Base-by-base conservation (phyloP, 2,888 invertebrate genomes). In the Cyrtodaria siliqua region DNA sequence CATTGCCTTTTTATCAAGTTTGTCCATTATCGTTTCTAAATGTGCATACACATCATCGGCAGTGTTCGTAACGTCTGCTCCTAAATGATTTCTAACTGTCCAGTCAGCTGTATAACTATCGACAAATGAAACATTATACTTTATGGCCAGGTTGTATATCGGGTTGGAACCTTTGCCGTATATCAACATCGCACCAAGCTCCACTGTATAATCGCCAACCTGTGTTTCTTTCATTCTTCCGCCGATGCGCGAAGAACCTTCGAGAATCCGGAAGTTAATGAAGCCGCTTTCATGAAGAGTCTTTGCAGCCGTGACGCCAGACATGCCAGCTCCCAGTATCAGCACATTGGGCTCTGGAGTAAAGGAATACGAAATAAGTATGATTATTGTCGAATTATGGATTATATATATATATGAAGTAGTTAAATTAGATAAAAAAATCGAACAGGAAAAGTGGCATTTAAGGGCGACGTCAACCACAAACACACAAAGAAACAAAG, bases 241-340 rank as follows among this genome's bases (percentile, higher is more conserved):
- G 0, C 79, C 79, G 8, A 75, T 44, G 12, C 64, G 14, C 26
- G 59, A 29, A 8, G 71, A 53, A 1, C 68, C 79, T 42, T 79
- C 79, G 0, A 79, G 24, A n/a, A 79, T 68, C 49, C 61, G n/a
- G 68, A 79, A 72, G 68, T 79, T 68, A 14, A 44, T 33, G 56
- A 67, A 53, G 24, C 75, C 75, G 20, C 52, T 50, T 16, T 75
- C 74, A 20, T 44, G 47, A 20, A 79, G 60, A 12, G 71, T 63
- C 56, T 75, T 79, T 24, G 79, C 79, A 29, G 79, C 67, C n/a
- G 71, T 55, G 26, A 72, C 24, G 14, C 79, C 79, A 40, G 79
- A 50, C 62, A 74, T 66, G 18, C 72, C 72, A 29, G 66, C 72
- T 29, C 72, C 72, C 52, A 72, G 49, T 8, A 72, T 66, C 66